Evolutionary conservation across 2,888 invertebrate species (phyloP), one percentile per base, ranked within the genome.

Genomic region (Lasioglossum malachurum): DNA sequence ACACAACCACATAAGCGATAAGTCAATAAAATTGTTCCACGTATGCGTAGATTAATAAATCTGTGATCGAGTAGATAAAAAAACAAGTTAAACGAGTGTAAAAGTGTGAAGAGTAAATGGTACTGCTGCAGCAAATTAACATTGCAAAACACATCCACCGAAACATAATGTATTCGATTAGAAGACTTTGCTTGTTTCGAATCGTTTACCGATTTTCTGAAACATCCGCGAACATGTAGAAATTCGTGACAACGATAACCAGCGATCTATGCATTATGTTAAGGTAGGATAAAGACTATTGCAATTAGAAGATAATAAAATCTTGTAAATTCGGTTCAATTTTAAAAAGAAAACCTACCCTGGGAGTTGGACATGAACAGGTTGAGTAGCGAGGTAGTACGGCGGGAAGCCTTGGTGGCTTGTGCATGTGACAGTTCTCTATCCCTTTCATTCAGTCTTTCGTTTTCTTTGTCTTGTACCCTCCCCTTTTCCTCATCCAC

Each of bases 361-460:
- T 98, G 98, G 96, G 98, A 98, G 96, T 98, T 98, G 96, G 98
- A 98, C 96, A 98, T 98, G 97, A 98, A 98, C 96, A 98, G 97
- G 97, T 98, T 98, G 96, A 98, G 97, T 96, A 98, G 97, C 96
- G 98, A 98, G 96, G 98, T 98, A 95, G 98, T 98, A 96, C 98
- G 97, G 96, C 98, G 98, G 95, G 98, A 98, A 95, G 98, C 97
- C 96, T 98, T 98, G 95, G 96, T 96, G 75, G 93, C 92, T 91
- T 95, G 92, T 92, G 89, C 90, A 82, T 89, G 87, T 75, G 91
- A 90, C 83, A 88, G 86, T 87, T 94, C 94, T 92, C 90, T 93
- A 85, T 94, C 93, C 92, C 93, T 94, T 87, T 93, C 92, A 86
- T 93, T 91, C 87, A 89, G 87, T 91, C 88, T 91, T 90, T 93